Base-by-base conservation (phyloP, 2,888 invertebrate species). In the Bibio marci region DNA sequence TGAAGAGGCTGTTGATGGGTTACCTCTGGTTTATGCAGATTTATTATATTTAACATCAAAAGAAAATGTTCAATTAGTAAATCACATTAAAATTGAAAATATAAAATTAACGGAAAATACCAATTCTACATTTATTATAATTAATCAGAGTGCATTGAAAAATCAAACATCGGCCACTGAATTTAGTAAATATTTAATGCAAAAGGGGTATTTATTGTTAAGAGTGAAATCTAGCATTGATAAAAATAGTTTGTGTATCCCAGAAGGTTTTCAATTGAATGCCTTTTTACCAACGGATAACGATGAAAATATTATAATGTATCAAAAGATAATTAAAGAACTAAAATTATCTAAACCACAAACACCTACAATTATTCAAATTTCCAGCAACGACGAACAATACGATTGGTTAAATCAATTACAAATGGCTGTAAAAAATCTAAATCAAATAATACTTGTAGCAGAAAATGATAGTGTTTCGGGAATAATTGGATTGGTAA, bases 401-500 rank as follows among this genome's bases (percentile, higher is more conserved):
- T 58, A 53, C 13, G 43, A 50, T 3, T 63, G 63, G 63, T 43
- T 63, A 5, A 38, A 51, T 51, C 3, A 43, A 31, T 0, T 58
- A 54, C 14, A 43, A 50, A 3, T 63, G 63, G 63, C 43, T 63
- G 7, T 41, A 48, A 8, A 42, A 50, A 27, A 46, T 58, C 2
- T 54, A 60, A 43, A 36, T 0, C 22, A 14, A 6, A 50, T 80
- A 2, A 63, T 81, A 2, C 54, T 91, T 1, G 71, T 81, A 14
- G 65, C 74, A 2, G 71, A 78, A 55, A 70, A 73, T 45, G 74
- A 79, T 40, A 65, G 67, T 3, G 62, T 74, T 8, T 83, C 71
- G 53, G 97, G 97, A 12, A 65, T 92, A 1, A 56, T 90, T 17
- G 97, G 95, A 13, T 62, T 94, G 39, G 73, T 85, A 0, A 90